Conservation (phyloP, 2,113 vertebrate genomes). For the Conger conger region DNA sequence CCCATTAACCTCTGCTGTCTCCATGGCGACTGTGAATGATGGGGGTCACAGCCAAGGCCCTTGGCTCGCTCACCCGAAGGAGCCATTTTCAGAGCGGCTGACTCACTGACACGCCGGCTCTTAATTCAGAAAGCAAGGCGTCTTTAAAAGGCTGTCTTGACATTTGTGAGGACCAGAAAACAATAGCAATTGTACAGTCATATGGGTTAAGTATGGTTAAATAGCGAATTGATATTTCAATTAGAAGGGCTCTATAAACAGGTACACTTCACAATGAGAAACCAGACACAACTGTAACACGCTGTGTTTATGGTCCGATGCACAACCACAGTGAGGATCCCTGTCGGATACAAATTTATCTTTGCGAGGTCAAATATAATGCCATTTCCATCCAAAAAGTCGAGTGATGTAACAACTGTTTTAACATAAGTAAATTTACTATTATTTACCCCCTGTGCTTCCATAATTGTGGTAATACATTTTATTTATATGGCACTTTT, state of each 20-base stretch:
- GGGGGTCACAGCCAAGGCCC: not conserved
- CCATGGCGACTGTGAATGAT: not conserved
- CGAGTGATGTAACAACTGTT: no score
- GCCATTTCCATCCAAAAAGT: no score
- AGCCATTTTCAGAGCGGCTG: not conserved
- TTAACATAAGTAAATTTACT: not conserved
- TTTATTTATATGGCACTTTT: not conserved
- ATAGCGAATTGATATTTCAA: not conserved
- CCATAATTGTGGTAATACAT: not conserved
- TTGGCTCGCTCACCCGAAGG: not conserved
- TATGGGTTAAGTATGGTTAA: not conserved
- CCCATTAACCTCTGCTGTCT: slow-evolving; percentile 25
- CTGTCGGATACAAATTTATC: no score
- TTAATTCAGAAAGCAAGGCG: not conserved
- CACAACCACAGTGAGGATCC: no score
- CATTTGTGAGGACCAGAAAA: not conserved
- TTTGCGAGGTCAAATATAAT: no score
- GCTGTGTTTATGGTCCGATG: no score
- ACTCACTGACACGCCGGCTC: not conserved
- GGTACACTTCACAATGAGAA: not conserved
- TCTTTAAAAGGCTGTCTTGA: not conserved
- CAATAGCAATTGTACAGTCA: not conserved
- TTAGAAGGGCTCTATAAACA: not conserved
- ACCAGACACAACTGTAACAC: not conserved
- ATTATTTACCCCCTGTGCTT: not conserved